Conservation (phyloP, 2,797 vertebrate species). For the Acropternis orthonyx region DNA sequence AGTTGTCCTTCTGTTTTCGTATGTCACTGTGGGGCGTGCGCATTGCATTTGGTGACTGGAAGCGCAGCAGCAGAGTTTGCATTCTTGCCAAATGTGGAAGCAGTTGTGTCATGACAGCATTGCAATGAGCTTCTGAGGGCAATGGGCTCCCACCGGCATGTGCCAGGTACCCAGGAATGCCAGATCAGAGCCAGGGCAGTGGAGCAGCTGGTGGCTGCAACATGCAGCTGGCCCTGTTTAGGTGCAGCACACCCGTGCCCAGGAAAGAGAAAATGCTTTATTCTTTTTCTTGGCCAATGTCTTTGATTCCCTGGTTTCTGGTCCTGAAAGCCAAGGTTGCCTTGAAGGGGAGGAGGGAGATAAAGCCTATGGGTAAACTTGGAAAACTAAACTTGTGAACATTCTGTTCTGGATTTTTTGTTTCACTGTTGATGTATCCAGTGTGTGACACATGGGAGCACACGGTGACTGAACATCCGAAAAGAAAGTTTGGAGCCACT, state of each 20-base stretch:
- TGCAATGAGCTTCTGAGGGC: not conserved
- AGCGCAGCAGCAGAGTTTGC: rapidly evolving
- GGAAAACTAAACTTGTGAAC: not conserved
- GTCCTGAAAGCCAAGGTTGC: not conserved
- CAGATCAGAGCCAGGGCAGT: not conserved
- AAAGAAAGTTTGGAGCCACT: not conserved
- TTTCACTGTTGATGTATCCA: not conserved
- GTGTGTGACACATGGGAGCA: not conserved
- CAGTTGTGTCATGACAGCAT: not conserved
- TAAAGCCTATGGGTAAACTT: not conserved
- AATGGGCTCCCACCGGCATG: not conserved
- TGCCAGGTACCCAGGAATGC: rapidly evolving
- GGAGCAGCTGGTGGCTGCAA: not conserved
- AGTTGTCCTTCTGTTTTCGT: not conserved
- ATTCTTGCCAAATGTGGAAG: not conserved
- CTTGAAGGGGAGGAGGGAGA: not conserved
- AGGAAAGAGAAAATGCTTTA: not conserved
- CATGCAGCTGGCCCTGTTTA: not conserved
- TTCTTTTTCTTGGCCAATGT: not conserved
- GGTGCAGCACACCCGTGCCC: rapidly evolving
- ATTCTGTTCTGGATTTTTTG: not conserved
- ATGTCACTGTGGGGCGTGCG: not conserved
- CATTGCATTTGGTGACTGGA: not conserved
- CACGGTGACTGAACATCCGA: not conserved
- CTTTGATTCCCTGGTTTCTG: not conserved